Conservation (phyloP, 2,113 vertebrate genomes). For the Esox niger region DNA sequence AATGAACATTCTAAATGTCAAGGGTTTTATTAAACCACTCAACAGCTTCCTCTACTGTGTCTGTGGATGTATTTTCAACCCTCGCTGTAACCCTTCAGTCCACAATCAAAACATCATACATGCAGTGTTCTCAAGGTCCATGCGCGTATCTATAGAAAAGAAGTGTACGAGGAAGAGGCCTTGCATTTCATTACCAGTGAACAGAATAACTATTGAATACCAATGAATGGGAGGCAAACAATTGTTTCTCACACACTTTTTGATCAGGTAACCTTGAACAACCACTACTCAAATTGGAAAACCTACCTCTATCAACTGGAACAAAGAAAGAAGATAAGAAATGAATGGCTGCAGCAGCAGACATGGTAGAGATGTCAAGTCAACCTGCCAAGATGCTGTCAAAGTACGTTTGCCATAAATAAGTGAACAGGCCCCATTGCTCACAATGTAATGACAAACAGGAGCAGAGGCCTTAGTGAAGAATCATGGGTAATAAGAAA, state of each 20-base stretch:
- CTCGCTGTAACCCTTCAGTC: neutral
- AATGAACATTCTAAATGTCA: neutral
- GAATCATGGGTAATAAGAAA: neutral
- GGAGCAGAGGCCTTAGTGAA: neutral
- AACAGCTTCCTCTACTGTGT: slow-evolving; percentile 4
- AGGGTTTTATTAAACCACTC: neutral
- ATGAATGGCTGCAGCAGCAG: neutral
- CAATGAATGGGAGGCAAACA: neutral
- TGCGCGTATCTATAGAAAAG: neutral
- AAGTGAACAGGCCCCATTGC: neutral
- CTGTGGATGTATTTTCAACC: neutral
- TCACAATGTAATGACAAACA: neutral
- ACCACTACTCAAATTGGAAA: neutral
- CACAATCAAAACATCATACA: neutral
- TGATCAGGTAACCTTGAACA: neutral
- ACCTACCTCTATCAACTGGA: neutral
- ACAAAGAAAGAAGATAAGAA: neutral
- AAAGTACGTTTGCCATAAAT: neutral
- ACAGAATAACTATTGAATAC: neutral
- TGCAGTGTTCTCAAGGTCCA: neutral
- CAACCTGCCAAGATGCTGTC: neutral
- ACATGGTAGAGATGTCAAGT: neutral
- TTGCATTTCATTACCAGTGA: neutral
- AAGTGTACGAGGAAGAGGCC: neutral
- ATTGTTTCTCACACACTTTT: neutral